Evolutionary conservation across 2,888 invertebrate genomes (phyloP), one percentile per base, ranked within the genome.

Genomic region (Megamerina dolium): DNA sequence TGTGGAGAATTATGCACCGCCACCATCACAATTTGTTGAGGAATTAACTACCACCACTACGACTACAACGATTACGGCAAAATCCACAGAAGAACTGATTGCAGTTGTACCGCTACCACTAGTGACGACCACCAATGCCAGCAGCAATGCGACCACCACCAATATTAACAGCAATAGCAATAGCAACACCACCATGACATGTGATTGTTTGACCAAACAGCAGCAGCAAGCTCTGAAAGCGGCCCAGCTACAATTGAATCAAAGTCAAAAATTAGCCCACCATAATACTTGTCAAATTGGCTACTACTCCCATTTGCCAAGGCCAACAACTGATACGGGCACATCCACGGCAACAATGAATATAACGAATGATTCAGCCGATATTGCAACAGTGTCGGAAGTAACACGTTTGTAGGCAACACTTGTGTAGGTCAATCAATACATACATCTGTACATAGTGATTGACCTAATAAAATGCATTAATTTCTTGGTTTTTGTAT

Each of bases 71-170:
- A 70, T 68, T n/a, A 70, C 86, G 1, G 87, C 84, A 2, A 88
- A 89, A 64, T 88, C 88, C 1, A 87, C 87, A 0, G 88, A 89
- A 66, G 87, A 85, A 62, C 74, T 89, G 16, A 77, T 84, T 36
- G 56, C 64, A 2, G 58, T 61, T 0, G 40, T 52, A 5, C 12
- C 31, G 6, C 37, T 12, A 5, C 32, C 23, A 10, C 40, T 23
- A 16, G 32, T 34, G 13, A 23, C 31, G 6, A n/a, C n/a, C n/a
- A n/a, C n/a, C n/a, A n/a, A n/a, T n/a, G n/a, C n/a, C n/a, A 16
- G 14, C 23, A 23, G 5, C 23, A 5, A 16, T 37, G 38, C 17
- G 33, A 43, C 19, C 35, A 38, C 23, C 26, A 35, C 74, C 58
- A 73, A 78, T 68, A 73, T 75, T 55, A 42, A 32, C 36, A 41